Evolutionary conservation across 2,113 vertebrate species (phyloP), one percentile per base, ranked within the genome.

Genomic region (Pachycephala philippinensis): DNA sequence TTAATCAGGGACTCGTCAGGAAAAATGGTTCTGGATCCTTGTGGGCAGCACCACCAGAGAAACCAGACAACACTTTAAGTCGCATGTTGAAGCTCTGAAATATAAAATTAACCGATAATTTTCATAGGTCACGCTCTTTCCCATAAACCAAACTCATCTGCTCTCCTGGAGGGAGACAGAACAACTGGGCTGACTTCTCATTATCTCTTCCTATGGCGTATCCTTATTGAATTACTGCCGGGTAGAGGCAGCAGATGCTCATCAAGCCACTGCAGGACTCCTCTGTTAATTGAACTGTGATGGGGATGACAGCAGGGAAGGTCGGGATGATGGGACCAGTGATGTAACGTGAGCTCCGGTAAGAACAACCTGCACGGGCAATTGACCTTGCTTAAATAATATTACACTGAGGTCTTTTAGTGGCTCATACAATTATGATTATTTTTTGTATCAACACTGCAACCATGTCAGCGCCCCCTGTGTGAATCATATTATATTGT

Each of bases 201-300:
- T 98, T 98, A 98, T 97, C 97, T 96, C 96, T 94, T 98, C 98
- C 98, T 95, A 94, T 96, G 96, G 98, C 6, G 94, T 82, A 49
- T 96, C 96, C 97, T 98, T 98, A 99, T 99, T 98, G 98, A 99
- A 98, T 99, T 99, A 99, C 98, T 98, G 97, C 98, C 98, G 98
- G 98, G 98, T 98, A 98, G 98, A 98, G 97, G 95, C 90, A 97
- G 98, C 99, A 99, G 98, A 99, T 99, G 99, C 98, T 98, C 98
- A 98, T 98, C 98, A 98, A 98, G 97, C 98, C 81, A 65, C 98
- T 98, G 98, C 97, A 92, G 93, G 98, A 96, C 97, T 97, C 98
- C 95, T 96, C 95, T 98, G 97, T 98, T 99, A 99, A 99, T 99
- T 99, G 98, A 99, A 98, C 98, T 98, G 97, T 99, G 99, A 99